Conservation (phyloP, 1,140 invertebrate species). For the Cotesia typhae region DNA sequence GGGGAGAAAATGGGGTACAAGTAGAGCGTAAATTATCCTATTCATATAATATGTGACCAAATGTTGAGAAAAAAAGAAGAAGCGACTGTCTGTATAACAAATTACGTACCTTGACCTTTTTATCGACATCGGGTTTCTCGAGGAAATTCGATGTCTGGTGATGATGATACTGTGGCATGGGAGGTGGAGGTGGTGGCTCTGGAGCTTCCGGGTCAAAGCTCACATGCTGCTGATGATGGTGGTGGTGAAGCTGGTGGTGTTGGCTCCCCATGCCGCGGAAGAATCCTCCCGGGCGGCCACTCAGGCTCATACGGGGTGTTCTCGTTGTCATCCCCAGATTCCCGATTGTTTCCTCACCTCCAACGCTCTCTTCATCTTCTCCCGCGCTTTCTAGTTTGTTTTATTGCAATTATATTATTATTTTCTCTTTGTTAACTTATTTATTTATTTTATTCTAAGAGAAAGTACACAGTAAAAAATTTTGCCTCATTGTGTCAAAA, state of each 20-base stretch:
- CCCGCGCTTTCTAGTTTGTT: slow-evolving; percentile 54
- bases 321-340: slow-evolving; percentile 38
- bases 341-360: slow-evolving; percentile 33
- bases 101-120: slow-evolving; percentile 68
- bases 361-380: slow-evolving; percentile 60
- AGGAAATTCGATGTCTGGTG: slow-evolving; percentile 57
- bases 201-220: slow-evolving; percentile 60
- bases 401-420: too few species aligned
- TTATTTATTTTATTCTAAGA: too few species aligned
- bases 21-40: too few species aligned
- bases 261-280: slow-evolving; percentile 40
- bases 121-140: slow-evolving; percentile 66
- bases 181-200: slow-evolving; percentile 50
- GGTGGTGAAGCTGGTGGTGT: slow-evolving; percentile 34
- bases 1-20: too few species aligned
- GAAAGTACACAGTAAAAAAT: too few species aligned
- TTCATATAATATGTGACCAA: background rate
- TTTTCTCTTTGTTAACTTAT: too few species aligned
- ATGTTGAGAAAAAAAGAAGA: background rate
- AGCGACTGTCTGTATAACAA: background rate
- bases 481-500: too few species aligned
- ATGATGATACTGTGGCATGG: slow-evolving; percentile 37
- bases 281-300: slow-evolving; percentile 50
- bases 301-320: slow-evolving; percentile 46
- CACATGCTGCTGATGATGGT: slow-evolving; percentile 46